Conservation (phyloP, 2,113 vertebrate genomes). For the Lagopus muta region DNA sequence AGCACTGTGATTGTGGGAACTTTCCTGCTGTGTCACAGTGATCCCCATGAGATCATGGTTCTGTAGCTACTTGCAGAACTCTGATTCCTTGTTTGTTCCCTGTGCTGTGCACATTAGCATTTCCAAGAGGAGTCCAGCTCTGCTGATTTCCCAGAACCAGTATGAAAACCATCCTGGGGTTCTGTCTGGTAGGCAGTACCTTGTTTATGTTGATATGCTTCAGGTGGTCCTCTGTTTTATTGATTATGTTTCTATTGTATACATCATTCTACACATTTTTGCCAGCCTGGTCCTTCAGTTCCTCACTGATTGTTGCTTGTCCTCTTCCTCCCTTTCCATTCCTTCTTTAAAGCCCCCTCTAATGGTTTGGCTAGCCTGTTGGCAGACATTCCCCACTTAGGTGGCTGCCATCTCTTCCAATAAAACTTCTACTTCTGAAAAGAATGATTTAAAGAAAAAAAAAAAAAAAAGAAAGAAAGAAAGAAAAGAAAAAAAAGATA, state of each 20-base stretch:
- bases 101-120: neutral
- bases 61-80: neutral
- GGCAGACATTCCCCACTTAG: neutral
- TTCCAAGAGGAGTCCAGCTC: neutral
- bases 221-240: neutral
- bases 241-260: neutral
- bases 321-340: neutral
- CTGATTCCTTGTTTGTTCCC: neutral
- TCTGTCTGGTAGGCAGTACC: neutral
- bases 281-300: accelerated
- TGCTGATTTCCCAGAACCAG: neutral
- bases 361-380: neutral
- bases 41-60: neutral
- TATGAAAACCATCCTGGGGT: neutral
- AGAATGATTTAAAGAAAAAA: neutral
- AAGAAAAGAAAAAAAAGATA: neutral
- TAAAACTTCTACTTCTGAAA: neutral
- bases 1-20: neutral
- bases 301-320: neutral
- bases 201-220: neutral
- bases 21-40: neutral
- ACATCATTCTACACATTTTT: neutral
- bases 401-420: neutral
- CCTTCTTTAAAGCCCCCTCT: neutral
- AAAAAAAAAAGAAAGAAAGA: neutral